Evolutionary conservation across 2,797 vertebrate genomes (phyloP), one percentile per base, ranked within the genome.

Genomic region (Cetoscarus ocellatus): DNA sequence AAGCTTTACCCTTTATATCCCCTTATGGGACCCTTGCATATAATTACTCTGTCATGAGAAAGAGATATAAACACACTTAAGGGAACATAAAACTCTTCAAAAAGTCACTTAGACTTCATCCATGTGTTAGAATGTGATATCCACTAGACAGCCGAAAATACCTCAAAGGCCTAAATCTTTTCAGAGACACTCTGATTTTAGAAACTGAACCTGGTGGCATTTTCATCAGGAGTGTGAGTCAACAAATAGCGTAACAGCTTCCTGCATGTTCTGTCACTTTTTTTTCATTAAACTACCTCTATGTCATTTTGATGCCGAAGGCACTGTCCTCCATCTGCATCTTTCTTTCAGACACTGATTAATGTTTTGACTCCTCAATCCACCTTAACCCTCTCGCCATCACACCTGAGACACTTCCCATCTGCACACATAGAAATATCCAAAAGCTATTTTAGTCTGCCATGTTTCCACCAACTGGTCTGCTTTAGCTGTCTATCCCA

Each of bases 171-270:
- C 45, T 51, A 38, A 8, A 12, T 66, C 35, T 50, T 56, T 64
- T 61, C 13, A 6, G 17, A 57, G 44, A 12, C 3, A 9, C 47
- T 45, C 14, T 57, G 27, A 50, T 38, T 69, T 63, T 50, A 70
- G 17, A 59, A 70, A 67, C 10, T 49, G 10, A 11, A 6, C 34
- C 61, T 12, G 39, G 55, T 45, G 35, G 39, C 42, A 56, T 5
- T 69, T 34, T 11, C 59, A 18, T 6, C 9, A 52, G 43, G 3
- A 17, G 14, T 67, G 12, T 67, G 57, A 79, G 59, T 76, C 62
- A 44, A 27, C 14, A 42, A 58, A 56, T 13, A 35, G 8, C 19
- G 39, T 17, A 47, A 67, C 51, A 75, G 51, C 49, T 49, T 19
- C 34, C 34, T n/a, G 8, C 54, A 27, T 39, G 39, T 4, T 27